Conservation (phyloP, 1,140 invertebrate genomes). For the Leptinotarsa undecemlineata region DNA sequence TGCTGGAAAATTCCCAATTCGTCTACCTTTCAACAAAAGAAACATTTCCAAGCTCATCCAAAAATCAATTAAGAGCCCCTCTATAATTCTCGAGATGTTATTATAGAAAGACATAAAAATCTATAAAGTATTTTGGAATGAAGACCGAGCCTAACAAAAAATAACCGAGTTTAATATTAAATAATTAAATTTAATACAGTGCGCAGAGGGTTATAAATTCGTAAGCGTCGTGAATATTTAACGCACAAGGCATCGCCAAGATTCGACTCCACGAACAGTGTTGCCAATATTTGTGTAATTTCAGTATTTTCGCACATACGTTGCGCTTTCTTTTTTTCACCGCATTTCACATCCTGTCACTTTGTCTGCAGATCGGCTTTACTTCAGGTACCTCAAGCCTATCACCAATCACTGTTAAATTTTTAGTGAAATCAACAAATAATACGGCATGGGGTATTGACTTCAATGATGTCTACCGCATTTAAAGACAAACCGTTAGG, state of each 20-base stretch:
- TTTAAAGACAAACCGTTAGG: too few species aligned
- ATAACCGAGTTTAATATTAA: conserved; percentile 52
- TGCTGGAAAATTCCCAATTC: background rate
- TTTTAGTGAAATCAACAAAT: too few species aligned
- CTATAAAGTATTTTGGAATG: conserved; percentile 47
- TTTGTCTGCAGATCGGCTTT: too few species aligned
- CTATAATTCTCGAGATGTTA: conserved; percentile 45
- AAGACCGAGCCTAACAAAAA: conserved; percentile 46
- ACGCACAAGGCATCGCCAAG: conserved; percentile 41
- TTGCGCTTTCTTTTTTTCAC: too few species aligned
- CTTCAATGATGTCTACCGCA: too few species aligned
- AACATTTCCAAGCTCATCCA: conserved; percentile 25
- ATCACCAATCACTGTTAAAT: too few species aligned
- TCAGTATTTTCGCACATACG: too few species aligned
- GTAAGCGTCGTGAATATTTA: conserved; percentile 51
- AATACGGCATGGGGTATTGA: too few species aligned
- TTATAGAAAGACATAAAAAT: conserved; percentile 46
- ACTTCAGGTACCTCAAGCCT: too few species aligned
- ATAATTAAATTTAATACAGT: conserved; percentile 55
- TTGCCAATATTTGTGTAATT: too few species aligned
- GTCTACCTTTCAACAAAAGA: conserved; percentile 30
- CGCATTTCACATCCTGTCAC: too few species aligned
- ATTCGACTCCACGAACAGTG: conserved; percentile 3
- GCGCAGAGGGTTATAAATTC: conserved; percentile 50
- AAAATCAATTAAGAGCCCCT: conserved; percentile 44